Conservation (phyloP, 1,140 invertebrate species). For the Helicoverpa armigera region DNA sequence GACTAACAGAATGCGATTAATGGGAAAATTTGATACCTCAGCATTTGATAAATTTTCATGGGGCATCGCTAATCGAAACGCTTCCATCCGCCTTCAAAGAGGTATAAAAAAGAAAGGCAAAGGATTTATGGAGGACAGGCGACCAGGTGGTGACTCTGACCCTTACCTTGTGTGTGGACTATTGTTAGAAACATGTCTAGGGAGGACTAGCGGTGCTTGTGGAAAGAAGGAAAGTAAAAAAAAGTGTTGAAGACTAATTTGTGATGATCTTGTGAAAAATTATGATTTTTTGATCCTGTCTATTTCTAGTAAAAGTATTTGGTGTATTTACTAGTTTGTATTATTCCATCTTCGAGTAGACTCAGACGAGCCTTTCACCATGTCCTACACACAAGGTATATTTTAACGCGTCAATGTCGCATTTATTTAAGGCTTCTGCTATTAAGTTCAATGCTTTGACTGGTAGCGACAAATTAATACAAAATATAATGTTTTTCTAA, state of each 20-base stretch:
- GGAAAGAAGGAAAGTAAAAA: background rate
- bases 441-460: too few relatives aligned
- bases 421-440: too few relatives aligned
- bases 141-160: slow-evolving; percentile 97
- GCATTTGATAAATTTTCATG: slow-evolving; percentile 93
- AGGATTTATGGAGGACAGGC: slow-evolving; percentile 97
- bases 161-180: slow-evolving; percentile 94
- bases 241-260: background rate
- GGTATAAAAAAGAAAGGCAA: slow-evolving; percentile 94
- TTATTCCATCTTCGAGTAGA: too few relatives aligned
- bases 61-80: slow-evolving; percentile 93
- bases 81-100: slow-evolving; percentile 93
- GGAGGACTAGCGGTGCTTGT: slow-evolving; percentile 30
- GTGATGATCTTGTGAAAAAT: background rate
- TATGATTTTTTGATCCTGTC: too few relatives aligned
- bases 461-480: too few relatives aligned
- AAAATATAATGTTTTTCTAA: too few relatives aligned
- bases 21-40: slow-evolving; percentile 95
- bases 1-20: slow-evolving; percentile 95
- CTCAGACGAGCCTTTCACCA: too few relatives aligned
- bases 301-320: too few relatives aligned
- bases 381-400: too few relatives aligned
- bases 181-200: slow-evolving; percentile 86
- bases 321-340: too few relatives aligned
- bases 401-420: background rate